Base-by-base conservation (phyloP, 2,113 vertebrate genomes). In the Microtus richardsoni region DNA sequence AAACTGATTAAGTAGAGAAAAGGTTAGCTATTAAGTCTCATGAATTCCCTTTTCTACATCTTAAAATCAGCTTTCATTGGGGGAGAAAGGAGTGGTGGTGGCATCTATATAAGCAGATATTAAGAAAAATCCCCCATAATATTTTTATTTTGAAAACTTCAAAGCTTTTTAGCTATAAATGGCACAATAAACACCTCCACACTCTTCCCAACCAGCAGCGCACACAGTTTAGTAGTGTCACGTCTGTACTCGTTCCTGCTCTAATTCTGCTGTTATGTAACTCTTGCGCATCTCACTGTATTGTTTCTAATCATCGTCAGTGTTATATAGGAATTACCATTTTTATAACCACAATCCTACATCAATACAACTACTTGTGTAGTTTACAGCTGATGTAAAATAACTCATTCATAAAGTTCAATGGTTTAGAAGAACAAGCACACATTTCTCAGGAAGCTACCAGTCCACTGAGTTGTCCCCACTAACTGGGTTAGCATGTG, bases 331-430 rank as follows among this genome's bases (percentile, higher is more conserved):
- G 5, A 93, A 93, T 28, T 77, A 33, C 85, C 8, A 71, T 60
- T 92, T 83, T 78, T n/a, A 94, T 73, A 71, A 91, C 17, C 60
- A 83, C 39, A 64, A 87, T 82, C 75, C 62, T 89, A 78, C 6
- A 84, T 85, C 84, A 96, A n/a, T 86, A 93, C 95, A 64, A 95
- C 64, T 66, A 93, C 47, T 26, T 85, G 7, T 28, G 68, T 82
- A 89, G 49, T 77, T 77, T 75, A 94, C 6, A 94, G 85, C 16
- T 93, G 58, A 58, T 41, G 1, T 7, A 26, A 47, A 93, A 80
- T 54, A 86, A 96, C 91, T 62, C n/a, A 92, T 44, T n/a, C 70
- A 41, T 70, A n/a, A 87, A 95, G 36, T 49, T 94, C 78, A 92
- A 58, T 66, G 11, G 44, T 36, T 85, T 89, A 89, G 74, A 77